Percentiles rank a stretch among this genome's conserved stretches.
Conservation (phyloP, 2,113 vertebrate genomes). For the Microtus ochrogaster region DNA sequence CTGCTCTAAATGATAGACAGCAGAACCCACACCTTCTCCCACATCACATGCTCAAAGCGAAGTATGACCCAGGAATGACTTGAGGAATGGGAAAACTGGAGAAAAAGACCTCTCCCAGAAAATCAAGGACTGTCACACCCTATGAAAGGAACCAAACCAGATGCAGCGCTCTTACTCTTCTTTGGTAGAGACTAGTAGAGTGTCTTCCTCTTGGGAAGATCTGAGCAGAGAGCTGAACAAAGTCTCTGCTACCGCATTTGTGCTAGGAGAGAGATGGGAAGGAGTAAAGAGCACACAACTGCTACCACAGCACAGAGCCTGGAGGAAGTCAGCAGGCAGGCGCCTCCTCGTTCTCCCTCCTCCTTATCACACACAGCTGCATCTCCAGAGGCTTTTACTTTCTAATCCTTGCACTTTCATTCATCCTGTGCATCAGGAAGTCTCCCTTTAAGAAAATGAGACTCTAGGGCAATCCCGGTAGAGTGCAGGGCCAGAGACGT, state of each 20-base stretch:
- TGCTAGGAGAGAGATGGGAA: not conserved
- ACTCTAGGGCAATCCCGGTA: not conserved
- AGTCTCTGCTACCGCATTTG: not conserved
- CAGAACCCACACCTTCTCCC: not conserved
- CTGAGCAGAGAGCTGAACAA: not conserved
- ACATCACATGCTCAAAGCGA: not conserved
- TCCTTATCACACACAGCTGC: conserved; percentile 43
- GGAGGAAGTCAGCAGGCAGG: conserved; percentile 60
- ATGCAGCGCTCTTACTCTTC: not conserved
- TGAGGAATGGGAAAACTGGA: not conserved
- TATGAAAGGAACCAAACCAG: not conserved
- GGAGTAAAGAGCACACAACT: not conserved
- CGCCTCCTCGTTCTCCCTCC: not conserved
- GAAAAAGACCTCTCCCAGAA: not conserved
- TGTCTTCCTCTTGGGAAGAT: not conserved
- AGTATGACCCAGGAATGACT: not conserved
- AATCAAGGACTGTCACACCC: not conserved
- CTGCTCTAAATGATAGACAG: not conserved
- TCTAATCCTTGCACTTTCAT: conserved; percentile 21
- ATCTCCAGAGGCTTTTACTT: conserved; percentile 50
- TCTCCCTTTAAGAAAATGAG: not conserved
- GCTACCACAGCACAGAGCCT: conserved; percentile 45
- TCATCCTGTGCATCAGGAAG: conserved; percentile 28
- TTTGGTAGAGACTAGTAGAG: not conserved
- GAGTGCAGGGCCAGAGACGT: not conserved